A percentile compares a stretch with the other conserved stretches of the same genome.
Evolutionary conservation across 92 coral and sea anemone species (phyloP).

Genomic region (Epizoanthus scotinus): DNA sequence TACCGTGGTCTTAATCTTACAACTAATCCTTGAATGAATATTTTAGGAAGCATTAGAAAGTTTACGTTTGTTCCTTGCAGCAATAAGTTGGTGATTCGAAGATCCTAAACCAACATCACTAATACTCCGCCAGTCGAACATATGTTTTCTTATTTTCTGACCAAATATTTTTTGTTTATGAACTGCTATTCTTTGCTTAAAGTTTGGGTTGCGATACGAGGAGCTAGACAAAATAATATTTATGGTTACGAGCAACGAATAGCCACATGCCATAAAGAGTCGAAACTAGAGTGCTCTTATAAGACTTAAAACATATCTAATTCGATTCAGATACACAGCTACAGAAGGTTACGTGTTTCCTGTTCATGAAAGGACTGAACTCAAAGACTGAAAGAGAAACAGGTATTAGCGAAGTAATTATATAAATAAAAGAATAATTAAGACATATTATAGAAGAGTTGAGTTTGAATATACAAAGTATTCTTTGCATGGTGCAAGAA

Average conservation of each 20-base stretch:
- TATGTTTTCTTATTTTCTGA: not conserved
- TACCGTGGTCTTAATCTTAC: not conserved
- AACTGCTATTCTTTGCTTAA: not conserved
- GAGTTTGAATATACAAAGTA: conserved; percentile 2
- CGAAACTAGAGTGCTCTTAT: too few species aligned
- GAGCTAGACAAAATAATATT: too few species aligned
- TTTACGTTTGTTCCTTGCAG: not conserved
- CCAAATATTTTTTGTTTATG: not conserved
- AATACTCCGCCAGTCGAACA: not conserved
- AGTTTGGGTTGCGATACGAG: too few species aligned
- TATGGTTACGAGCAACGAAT: too few species aligned
- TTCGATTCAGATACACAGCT: too few species aligned
- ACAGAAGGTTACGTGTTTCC: too few species aligned
- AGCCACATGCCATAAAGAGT: too few species aligned
- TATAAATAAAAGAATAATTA: too few species aligned
- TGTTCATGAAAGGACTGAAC: too few species aligned
- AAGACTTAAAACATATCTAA: too few species aligned
- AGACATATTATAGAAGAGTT: not conserved
- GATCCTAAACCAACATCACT: not conserved
- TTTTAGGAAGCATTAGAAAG: not conserved
- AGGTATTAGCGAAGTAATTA: too few species aligned
- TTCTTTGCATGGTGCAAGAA: not conserved
- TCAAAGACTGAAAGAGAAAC: too few species aligned
- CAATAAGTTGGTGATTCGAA: not conserved
- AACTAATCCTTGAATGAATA: not conserved